Evolutionary conservation across 2,888 invertebrate species (phyloP), one percentile per base, ranked within the genome.

Genomic region (Lobophora halterata): DNA sequence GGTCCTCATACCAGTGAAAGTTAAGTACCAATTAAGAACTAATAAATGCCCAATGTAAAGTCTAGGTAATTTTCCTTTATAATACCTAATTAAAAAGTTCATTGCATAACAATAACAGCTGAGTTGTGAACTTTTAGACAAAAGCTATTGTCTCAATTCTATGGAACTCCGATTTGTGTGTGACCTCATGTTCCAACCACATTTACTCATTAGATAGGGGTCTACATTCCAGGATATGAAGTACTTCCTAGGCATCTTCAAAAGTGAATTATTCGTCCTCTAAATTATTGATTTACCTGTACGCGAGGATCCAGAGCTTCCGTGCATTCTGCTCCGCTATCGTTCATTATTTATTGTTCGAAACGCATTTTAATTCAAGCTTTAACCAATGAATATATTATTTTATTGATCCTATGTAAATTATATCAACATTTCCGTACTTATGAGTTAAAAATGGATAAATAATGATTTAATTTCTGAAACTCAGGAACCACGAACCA

Each of bases 281-380:
- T 69, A 69, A 65, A 72, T 60, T 75, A 79, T 78, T 60, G 78
- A 78, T 82, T 79, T 67, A 93, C 93, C 90, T 95, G 94, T 65
- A 95, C 93, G 76, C 94, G 88, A 37, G 94, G 94, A 89, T 95
- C 94, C 69, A 95, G 91, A 52, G 92, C 91, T 88, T 93, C 93
- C 65, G 89, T 87, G 75, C 86, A 87, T 76, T 90, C 90, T 36
- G 86, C 80, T 44, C 86, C 83, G 83, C 83, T 88, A 77, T 90
- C 90, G 74, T 88, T 89, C 90, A 90, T 91, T n/a, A n/a, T n/a
- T n/a, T n/a, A n/a, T n/a, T 76, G 70, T 86, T 64, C 55, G 40
- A 55, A 56, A 67, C 44, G 43, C 79, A 83, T 86, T 65, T 69
- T 79, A 70, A 58, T 64, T 65, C 50, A 72, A n/a, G n/a, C n/a